Conservation (phyloP, 92 coral and sea anemone species). For the Bergia puertoricense region DNA sequence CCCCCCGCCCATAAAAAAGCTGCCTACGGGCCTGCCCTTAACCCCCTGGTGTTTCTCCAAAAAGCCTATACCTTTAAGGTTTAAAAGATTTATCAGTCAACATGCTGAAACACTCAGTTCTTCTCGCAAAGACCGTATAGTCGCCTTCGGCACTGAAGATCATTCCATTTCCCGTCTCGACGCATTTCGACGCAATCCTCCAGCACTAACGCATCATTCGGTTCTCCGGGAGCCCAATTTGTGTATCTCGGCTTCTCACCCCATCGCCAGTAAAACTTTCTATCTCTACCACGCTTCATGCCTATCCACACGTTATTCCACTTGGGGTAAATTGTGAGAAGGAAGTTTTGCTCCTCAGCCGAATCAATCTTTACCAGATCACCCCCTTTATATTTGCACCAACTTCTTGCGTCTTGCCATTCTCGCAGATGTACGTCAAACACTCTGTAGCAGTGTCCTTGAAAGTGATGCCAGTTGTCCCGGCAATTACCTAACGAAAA, state of each 20-base stretch:
- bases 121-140: conserved; percentile 8
- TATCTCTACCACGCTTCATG: conserved; percentile 11
- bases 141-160: background rate
- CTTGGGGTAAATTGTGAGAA: background rate
- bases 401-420: background rate
- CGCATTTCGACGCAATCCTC: conserved; percentile 28
- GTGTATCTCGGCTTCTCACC: conserved; percentile 26
- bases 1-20: too few relatives aligned
- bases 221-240: conserved; percentile 33
- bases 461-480: background rate
- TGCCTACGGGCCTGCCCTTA: too few relatives aligned
- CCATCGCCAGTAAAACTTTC: conserved; percentile 8
- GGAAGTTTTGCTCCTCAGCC: conserved; percentile 22
- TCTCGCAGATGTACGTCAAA: background rate
- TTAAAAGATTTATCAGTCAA: background rate
- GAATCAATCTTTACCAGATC: conserved; percentile 34
- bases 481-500: background rate
- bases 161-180: conserved; percentile 17
- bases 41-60: too few relatives aligned
- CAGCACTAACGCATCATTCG: background rate
- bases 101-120: background rate
- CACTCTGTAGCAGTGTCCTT: background rate
- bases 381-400: background rate
- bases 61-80: too few relatives aligned
- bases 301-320: conserved; percentile 15